phyloP scores from a whole-genome alignment of 2,797 vertebrate species.

The Myotis pilosus region DNA sequence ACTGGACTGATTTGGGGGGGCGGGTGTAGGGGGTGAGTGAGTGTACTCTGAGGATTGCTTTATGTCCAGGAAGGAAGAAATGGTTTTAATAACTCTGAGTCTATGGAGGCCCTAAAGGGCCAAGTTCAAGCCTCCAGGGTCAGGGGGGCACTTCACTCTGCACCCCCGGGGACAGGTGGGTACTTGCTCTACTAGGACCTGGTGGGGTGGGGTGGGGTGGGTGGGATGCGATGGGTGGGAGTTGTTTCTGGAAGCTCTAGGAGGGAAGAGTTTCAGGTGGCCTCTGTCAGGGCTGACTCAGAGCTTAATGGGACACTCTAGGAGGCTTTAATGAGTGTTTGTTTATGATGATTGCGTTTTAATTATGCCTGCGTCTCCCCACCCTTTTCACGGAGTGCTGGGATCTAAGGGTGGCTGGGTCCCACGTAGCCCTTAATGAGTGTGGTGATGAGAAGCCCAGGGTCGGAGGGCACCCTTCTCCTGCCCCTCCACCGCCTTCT shows the following conservation, averaged over 20 bases:
- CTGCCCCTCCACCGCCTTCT: neutral
- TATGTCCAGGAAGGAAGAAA: neutral
- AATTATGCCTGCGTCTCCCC: neutral
- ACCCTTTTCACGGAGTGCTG: neutral
- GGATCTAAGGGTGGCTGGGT: neutral
- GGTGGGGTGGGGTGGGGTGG: rapidly evolving
- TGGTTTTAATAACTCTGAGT: neutral
- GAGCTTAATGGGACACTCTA: constrained; percentile 50
- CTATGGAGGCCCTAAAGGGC: neutral
- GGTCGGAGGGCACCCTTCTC: neutral
- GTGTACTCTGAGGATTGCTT: neutral
- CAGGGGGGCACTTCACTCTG: neutral
- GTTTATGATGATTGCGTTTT: constrained; percentile 62
- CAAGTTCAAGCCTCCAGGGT: neutral
- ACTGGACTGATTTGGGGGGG: neutral
- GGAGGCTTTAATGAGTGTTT: constrained; percentile 42
- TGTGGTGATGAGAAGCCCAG: neutral
- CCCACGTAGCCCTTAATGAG: neutral
- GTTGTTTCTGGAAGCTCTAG: rapidly evolving
- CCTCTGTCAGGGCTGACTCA: constrained; percentile 46
- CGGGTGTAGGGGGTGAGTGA: no score
- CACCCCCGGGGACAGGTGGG: no score
- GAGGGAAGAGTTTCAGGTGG: rapidly evolving
- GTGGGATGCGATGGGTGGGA: no score
- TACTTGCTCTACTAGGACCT: no score